Evolutionary conservation across 2,888 invertebrate genomes (phyloP).

Genomic region (Tridacna gigas): DNA sequence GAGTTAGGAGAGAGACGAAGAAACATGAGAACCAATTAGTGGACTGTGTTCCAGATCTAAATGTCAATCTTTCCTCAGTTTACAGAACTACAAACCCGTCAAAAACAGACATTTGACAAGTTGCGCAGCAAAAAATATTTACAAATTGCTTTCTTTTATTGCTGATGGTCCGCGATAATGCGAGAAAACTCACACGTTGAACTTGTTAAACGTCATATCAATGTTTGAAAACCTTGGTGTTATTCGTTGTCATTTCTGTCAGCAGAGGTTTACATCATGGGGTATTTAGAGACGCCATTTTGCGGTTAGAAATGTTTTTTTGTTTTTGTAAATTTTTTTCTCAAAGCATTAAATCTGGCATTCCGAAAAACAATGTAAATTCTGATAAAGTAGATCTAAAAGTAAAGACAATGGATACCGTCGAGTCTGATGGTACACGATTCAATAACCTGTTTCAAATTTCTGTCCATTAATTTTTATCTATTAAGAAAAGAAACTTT

Average conservation of each 20-base stretch:
- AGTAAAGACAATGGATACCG: too few relatives aligned
- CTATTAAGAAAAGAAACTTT: too few relatives aligned
- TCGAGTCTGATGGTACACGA: too few relatives aligned
- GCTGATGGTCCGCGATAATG: background rate
- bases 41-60: background rate
- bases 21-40: slow-evolving; percentile 10
- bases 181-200: slow-evolving; percentile 15
- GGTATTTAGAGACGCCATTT: too few relatives aligned
- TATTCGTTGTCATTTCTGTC: background rate
- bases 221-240: slow-evolving; percentile 5
- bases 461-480: too few relatives aligned
- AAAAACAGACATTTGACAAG: background rate
- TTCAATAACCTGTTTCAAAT: too few relatives aligned
- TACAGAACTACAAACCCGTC: slow-evolving; percentile 14
- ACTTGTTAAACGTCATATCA: slow-evolving; percentile 4
- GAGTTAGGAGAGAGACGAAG: background rate
- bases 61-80: slow-evolving; percentile 1
- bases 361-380: too few relatives aligned
- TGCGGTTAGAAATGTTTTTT: too few relatives aligned
- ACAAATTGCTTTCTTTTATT: background rate
- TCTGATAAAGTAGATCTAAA: too few relatives aligned
- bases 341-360: too few relatives aligned
- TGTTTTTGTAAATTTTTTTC: too few relatives aligned
- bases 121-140: too few relatives aligned
- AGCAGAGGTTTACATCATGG: background rate